Base-by-base conservation (phyloP, 2,888 invertebrate species). In the Drosophila sordidapex region DNA sequence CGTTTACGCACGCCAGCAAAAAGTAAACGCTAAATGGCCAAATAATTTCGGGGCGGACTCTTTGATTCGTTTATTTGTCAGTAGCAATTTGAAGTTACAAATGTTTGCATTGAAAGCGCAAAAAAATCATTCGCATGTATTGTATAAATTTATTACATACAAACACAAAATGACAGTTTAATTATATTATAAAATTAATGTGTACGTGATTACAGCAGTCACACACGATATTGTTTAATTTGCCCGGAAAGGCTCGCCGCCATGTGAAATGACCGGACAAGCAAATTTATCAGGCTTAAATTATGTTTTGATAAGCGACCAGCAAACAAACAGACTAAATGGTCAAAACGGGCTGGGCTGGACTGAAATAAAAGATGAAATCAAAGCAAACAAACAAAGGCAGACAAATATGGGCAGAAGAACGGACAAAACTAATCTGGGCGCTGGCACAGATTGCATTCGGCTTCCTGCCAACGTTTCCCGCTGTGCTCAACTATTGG, bases 271-370 rank as follows among this genome's bases (percentile, higher is more conserved):
- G 76, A 57, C 51, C 76, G 69, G 69, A 72, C 56, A 63, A 33
- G 68, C 68, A 73, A 69, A 86, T 79, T 62, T 76, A 86, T 73
- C 65, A 70, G 57, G 69, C 53, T 70, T 49, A 70, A 81, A 83
- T 82, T 65, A 86, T 79, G 79, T 72, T 83, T 72, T 83, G 82
- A 82, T 83, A 86, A 68, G 74, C 65, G 54, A 52, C 46, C 56
- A 36, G 60, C 58, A 62, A 72, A 78, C 70, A 75, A 68, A 65
- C 59, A 67, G 49, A 48, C 40, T 43, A 46, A 64, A 27, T 38
- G 31, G 43, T 29, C 53, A 43, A 40, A 57, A 54, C 8, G 25
- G 46, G 15, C 25, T 43, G 15, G 46, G 54, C 48, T 68, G 62
- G 63, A 38, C 49, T 48, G 31, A 81, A 84, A 81, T 82, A 75